Percentiles rank a stretch among this genome's conserved stretches.
Conservation (phyloP, 64 coral and sea anemone species). For the Montipora foliosa region DNA sequence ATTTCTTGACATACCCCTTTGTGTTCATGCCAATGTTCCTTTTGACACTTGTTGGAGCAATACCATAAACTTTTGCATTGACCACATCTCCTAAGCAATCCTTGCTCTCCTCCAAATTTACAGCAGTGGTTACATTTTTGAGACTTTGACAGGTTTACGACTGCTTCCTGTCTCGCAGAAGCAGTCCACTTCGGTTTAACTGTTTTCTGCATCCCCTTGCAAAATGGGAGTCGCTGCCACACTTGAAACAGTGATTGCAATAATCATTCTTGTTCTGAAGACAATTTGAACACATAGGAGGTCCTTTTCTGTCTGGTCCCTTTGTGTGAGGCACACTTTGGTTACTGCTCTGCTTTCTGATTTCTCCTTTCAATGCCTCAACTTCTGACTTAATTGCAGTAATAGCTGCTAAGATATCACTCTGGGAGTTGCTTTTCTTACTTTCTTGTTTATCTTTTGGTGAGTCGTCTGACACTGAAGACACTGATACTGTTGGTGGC, state of each 20-base stretch:
- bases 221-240: slow-evolving; percentile 29
- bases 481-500: slow-evolving; percentile 25
- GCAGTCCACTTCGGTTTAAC: background rate
- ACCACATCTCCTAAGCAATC: too few relatives aligned
- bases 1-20: slow-evolving; percentile 18
- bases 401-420: slow-evolving; percentile 59
- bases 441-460: slow-evolving; percentile 1
- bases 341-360: slow-evolving; percentile 31
- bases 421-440: slow-evolving; percentile 30
- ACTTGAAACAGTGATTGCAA: background rate
- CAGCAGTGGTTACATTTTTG: background rate
- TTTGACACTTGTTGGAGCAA: too few relatives aligned
- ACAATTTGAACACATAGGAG: slow-evolving; percentile 53
- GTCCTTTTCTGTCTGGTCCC: slow-evolving; percentile 32
- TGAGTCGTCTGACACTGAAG: slow-evolving; percentile 40
- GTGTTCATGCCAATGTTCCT: background rate
- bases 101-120: background rate
- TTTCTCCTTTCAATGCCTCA: slow-evolving; percentile 54
- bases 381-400: slow-evolving; percentile 61
- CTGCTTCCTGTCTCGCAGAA: slow-evolving; percentile 23
- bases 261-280: slow-evolving; percentile 12
- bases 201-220: slow-evolving; percentile 28
- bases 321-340: background rate
- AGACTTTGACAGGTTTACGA: slow-evolving; percentile 10
- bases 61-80: too few relatives aligned